phyloP scores from a whole-genome alignment of 1,140 invertebrate genomes.

The Parasteatoda tepidariorum region DNA sequence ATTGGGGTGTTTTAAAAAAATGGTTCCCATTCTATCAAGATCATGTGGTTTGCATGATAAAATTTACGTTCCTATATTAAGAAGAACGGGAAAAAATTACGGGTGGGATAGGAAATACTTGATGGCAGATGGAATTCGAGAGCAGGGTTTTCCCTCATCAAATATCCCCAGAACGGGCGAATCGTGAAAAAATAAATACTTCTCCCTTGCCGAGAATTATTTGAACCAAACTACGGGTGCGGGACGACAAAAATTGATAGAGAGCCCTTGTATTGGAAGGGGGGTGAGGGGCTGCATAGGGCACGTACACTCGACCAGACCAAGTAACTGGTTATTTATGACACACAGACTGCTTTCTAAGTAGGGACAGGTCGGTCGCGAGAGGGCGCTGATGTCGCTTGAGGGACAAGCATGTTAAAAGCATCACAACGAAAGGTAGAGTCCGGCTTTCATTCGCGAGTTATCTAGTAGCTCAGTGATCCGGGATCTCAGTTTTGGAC shows the following conservation, averaged over 20 bases:
- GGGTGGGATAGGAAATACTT: conserved; percentile 29
- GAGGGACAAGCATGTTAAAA: conserved; percentile 43
- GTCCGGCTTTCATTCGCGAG: conserved; percentile 50
- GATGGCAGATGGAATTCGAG: conserved; percentile 49
- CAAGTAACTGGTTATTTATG: conserved; percentile 46
- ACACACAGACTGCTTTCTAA: conserved; percentile 28
- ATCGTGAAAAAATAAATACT: conserved; percentile 52
- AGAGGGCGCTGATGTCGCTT: conserved; percentile 36
- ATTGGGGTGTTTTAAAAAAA: no score
- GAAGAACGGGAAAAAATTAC: neutral
- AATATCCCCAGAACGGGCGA: neutral
- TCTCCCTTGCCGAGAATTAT: conserved; percentile 10
- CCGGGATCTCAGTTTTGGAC: neutral
- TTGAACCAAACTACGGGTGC: neutral
- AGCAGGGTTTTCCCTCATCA: conserved; percentile 4
- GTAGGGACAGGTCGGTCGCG: conserved; percentile 23
- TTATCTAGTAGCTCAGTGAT: conserved; percentile 10
- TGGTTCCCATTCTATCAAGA: no score
- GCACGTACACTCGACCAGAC: neutral
- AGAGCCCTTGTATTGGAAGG: neutral
- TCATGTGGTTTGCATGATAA: no score
- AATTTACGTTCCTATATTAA: conserved; percentile 33
- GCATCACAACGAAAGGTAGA: conserved; percentile 31
- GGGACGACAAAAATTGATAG: neutral
- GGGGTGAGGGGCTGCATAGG: no score